phyloP scores from a whole-genome alignment of 2,797 vertebrate genomes.

The Enteromius anoplus region DNA sequence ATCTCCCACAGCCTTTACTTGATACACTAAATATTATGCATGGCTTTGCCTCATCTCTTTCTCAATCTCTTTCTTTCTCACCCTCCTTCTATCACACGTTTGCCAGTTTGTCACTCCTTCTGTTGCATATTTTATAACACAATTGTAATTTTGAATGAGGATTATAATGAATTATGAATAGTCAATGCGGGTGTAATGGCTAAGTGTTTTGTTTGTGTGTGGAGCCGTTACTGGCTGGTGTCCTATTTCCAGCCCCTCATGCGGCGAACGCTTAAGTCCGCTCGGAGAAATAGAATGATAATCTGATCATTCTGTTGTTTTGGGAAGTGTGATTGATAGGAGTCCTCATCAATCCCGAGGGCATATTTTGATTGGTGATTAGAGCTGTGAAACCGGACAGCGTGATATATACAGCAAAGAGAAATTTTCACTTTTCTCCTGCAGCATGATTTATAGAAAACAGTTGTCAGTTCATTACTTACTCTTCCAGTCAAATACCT shows the following conservation, averaged over 20 bases:
- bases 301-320: conserved; percentile 30
- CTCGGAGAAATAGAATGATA: conserved; percentile 35
- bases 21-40: conserved; percentile 31
- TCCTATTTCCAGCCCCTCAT: conserved; percentile 43
- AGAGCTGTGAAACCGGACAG: conserved; percentile 10
- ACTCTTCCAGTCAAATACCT: background rate
- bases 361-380: background rate
- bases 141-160: conserved; percentile 63
- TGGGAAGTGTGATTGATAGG: conserved; percentile 33
- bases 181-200: conserved; percentile 52
- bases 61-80: conserved; percentile 1
- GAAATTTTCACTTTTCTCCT: background rate
- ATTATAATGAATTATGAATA: conserved; percentile 63
- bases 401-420: background rate
- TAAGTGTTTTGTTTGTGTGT: conserved; percentile 41
- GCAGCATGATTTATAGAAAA: background rate
- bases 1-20: conserved; percentile 23
- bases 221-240: conserved; percentile 27
- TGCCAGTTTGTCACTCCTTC: conserved; percentile 11
- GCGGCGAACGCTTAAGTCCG: conserved; percentile 1
- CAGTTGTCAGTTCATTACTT: background rate
- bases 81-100: background rate
- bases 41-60: conserved; percentile 8
- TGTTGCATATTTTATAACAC: conserved; percentile 60
- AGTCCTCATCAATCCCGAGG: background rate